Base-by-base conservation (phyloP, 2,888 invertebrate genomes). In the Malthinus flaveolus region DNA sequence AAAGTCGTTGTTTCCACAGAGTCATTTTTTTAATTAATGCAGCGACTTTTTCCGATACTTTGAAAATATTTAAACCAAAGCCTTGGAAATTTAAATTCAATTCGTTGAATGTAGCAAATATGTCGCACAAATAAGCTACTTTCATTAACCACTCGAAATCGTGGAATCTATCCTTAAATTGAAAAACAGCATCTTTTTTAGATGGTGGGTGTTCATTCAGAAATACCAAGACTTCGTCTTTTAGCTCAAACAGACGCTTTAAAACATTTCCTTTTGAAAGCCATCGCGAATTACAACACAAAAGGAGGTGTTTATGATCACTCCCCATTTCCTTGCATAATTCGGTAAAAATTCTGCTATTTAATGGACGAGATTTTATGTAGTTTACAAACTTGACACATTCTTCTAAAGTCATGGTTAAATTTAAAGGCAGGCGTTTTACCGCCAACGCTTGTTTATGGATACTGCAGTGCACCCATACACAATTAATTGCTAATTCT, bases 211-310 rank as follows among this genome's bases (percentile, higher is more conserved):
- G n/a, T n/a, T 53, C 37, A 32, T 61, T 48, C 46, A 61, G 57
- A 54, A 64, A 66, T 12, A 55, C 34, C 52, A 36, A 33, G 12
- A 67, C 59, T 49, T 67, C 67, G 47, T 59, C 46, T 33, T 53
- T 63, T 49, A 68, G 57, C 50, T 66, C 66, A 60, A 58, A 65
- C 9, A 63, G 48, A 10, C 65, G 42, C 9, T 54, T 46, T 47
- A 66, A 44, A 44, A 66, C 51, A 50, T 66, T 66, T 34, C 65
- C 66, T 11, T 56, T 62, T 46, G 59, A 66, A 12, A 65, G 49
- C 62, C 61, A 65, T 32, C 64, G 32, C 12, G 66, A 66, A 46
- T 49, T 52, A 44, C 63, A 53, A n/a, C n/a, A n/a, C 33, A 65
- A 48, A 45, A 66, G 56, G 33, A 65, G 49, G 31, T 39, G 42